phyloP scores from a whole-genome alignment of 2,888 invertebrate genomes.

The Habrosyne pyritoides region DNA sequence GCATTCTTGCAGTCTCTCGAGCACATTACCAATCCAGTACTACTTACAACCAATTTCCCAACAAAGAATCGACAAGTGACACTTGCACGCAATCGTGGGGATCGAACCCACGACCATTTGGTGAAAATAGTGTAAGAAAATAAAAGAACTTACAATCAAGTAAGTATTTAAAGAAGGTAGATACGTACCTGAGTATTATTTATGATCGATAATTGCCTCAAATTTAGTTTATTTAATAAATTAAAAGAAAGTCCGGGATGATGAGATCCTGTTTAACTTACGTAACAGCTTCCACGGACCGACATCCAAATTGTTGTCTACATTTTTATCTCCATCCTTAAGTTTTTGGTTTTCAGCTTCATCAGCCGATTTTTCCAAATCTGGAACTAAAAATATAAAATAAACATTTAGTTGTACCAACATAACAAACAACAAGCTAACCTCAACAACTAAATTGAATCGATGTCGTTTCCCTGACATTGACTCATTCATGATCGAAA shows the following conservation, averaged over 20 bases:
- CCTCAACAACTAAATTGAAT: not conserved
- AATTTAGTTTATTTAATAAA: too few relatives aligned
- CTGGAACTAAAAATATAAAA: conserved; percentile 22
- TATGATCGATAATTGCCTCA: too few relatives aligned
- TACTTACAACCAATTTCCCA: too few relatives aligned
- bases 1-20: too few relatives aligned
- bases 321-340: conserved; percentile 16
- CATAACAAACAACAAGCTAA: not conserved
- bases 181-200: too few relatives aligned
- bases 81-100: too few relatives aligned
- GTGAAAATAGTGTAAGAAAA: not conserved
- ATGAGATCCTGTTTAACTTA: conserved; percentile 28
- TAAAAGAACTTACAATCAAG: too few relatives aligned
- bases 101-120: too few relatives aligned
- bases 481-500: not conserved
- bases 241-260: too few relatives aligned
- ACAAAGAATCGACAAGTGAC: too few relatives aligned
- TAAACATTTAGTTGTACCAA: not conserved
- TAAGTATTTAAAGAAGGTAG: too few relatives aligned
- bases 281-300: conserved; percentile 40
- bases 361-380: conserved; percentile 16
- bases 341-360: conserved; percentile 32
- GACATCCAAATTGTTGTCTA: conserved; percentile 16
- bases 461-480: not conserved
- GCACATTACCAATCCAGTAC: too few relatives aligned